Base-by-base conservation (phyloP, 2,888 invertebrate species). In the Ephialtes manifestator region DNA sequence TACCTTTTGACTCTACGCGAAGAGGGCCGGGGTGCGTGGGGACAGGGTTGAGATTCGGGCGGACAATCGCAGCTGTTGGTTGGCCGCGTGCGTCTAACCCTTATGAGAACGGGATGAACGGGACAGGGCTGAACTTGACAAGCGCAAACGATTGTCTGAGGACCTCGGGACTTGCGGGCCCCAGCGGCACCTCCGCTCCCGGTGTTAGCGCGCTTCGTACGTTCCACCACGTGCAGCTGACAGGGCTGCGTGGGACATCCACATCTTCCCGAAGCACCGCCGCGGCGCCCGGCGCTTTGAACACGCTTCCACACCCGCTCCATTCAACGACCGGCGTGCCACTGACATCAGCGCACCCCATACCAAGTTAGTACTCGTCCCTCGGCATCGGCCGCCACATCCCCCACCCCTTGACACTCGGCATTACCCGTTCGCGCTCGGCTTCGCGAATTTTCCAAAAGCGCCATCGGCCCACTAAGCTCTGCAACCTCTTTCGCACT, bases 251-350 rank as follows among this genome's bases (percentile, higher is more conserved):
- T 89, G 84, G 91, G 89, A 82, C 93, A 93, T 55, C 92, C 92
- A 88, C 93, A 93, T 63, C 92, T 92, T 85, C 89, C 92, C 86
- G 89, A 87, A 81, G 87, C 87, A 83, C 91, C 90, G 63, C 93
- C 90, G 65, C 93, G 92, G 88, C 92, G 92, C 74, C 92, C 92
- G 87, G 93, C 92, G 84, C 92, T 90, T 87, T 93, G 93, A 79
- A 93, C 93, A 83, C 93, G 93, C 91, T 92, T 93, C 93, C 93
- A 93, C 89, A 93, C 93, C 90, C 93, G 93, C 92, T 93, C 93
- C 93, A 93, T 93, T 93, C 93, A 91, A 92, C 92, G 91, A 91
- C 91, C 91, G 91, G 90, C 92, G 92, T 92, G 91, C 90, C 89
- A 93, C 93, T 93, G 90, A 89, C 87, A 88, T 78, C 83, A 63